Base-by-base conservation (phyloP, 2,888 invertebrate species). In the Oeneis ivallda region DNA sequence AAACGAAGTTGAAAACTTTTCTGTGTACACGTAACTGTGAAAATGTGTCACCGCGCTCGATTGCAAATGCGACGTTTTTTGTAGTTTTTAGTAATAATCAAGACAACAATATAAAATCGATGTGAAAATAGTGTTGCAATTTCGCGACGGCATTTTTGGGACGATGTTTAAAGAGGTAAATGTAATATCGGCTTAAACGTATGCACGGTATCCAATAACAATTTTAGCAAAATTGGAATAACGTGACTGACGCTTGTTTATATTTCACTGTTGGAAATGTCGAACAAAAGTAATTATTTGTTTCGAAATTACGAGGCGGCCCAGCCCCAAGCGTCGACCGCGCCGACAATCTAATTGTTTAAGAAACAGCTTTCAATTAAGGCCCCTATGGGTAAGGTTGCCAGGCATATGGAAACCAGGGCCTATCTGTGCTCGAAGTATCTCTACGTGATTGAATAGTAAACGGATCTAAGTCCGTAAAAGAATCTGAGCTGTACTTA, bases 241-340 rank as follows among this genome's bases (percentile, higher is more conserved):
- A 17, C 50, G 71, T 71, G 75, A 77, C 70, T 75, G 79, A 78
- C 75, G 76, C 79, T 73, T 74, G 71, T 76, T 72, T 71, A 71
- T 71, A 77, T 78, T 81, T 75, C 47, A 49, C 50, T 49, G 67
- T 62, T 47, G 53, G 62, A 62, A 65, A 67, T 67, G 65, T 67
- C 62, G 60, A 79, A 81, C 79, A 81, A 83, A 82, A 80, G 79
- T 81, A 82, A 85, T 84, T 83, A 83, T 84, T 82, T 82, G 80
- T 82, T 83, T 73, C 74, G 71, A 79, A 83, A 80, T 79, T 78
- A 79, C 70, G 74, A 73, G 70, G 73, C 70, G 60, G 74, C 72
- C 69, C 52, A 66, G 74, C 71, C 71, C 66, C 64, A 62, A 63
- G 70, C 72, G 72, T 71, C 71, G 74, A 68, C 70, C 68, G 60